Conservation (phyloP, 2,113 vertebrate genomes). For the Thinocorus orbignyianus region DNA sequence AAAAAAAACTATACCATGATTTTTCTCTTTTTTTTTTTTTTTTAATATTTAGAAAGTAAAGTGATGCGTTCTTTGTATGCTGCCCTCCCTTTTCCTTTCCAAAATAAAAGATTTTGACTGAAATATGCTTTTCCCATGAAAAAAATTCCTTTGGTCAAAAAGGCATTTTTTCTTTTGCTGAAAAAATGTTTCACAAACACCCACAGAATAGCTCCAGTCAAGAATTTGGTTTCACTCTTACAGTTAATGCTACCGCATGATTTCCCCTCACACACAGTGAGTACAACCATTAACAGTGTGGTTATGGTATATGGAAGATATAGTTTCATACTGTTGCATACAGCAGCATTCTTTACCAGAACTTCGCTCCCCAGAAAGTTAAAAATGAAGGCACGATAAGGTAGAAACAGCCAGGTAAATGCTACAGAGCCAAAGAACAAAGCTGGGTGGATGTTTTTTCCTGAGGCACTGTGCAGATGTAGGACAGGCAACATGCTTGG, state of each 20-base stretch:
- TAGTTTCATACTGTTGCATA: not conserved
- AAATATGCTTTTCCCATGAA: not conserved
- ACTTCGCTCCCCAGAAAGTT: not conserved
- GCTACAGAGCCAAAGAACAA: not conserved
- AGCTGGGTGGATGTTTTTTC: not conserved
- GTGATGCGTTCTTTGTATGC: rapidly evolving
- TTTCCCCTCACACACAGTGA: not conserved
- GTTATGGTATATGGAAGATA: not conserved
- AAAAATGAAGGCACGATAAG: not conserved
- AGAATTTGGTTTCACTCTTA: not conserved
- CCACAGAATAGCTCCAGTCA: not conserved
- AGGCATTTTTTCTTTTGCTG: not conserved
- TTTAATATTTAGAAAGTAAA: not conserved
- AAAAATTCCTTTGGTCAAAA: not conserved
- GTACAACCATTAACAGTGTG: rapidly evolving
- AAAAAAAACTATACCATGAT: not conserved
- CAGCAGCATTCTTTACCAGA: not conserved
- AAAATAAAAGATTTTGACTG: not conserved
- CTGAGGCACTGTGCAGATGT: not conserved
- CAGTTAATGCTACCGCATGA: not conserved
- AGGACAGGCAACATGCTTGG: not conserved
- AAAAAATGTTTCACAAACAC: not conserved
- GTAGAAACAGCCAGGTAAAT: not conserved
- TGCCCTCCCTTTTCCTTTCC: not conserved
- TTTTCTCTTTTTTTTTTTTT: not conserved